Evolutionary conservation across 2,797 vertebrate species (phyloP).

Genomic region (Sebastiscus albofasciatus): DNA sequence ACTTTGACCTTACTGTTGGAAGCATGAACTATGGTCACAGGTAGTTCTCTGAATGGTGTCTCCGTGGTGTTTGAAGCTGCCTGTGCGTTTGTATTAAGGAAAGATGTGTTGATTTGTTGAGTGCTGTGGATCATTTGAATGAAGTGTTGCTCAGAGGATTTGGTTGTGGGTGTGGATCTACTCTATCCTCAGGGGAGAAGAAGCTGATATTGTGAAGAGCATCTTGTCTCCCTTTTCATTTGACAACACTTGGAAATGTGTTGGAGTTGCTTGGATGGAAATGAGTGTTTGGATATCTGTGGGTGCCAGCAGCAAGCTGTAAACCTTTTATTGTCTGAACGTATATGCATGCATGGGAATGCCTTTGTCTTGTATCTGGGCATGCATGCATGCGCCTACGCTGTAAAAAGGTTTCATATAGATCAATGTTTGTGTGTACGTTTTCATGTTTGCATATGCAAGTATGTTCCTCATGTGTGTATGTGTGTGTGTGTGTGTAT

Average conservation of each 20-base stretch:
- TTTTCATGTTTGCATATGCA: neutral
- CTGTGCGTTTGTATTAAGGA: neutral
- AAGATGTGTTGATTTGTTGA: neutral
- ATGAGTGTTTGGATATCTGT: neutral
- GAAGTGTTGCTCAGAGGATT: neutral
- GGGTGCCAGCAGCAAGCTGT: slow-evolving; percentile 2
- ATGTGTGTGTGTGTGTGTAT: slow-evolving; percentile 3
- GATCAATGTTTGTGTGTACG: neutral
- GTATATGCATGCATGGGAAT: neutral
- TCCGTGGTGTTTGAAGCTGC: slow-evolving; percentile 7
- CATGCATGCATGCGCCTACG: neutral
- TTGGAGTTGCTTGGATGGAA: slow-evolving; percentile 23
- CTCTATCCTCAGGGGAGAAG: neutral
- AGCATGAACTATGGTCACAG: neutral
- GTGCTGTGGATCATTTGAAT: neutral
- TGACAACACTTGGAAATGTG: slow-evolving; percentile 25
- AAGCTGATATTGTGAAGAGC: neutral
- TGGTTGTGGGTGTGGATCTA: neutral
- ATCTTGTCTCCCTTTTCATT: slow-evolving; percentile 16
- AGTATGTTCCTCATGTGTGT: neutral
- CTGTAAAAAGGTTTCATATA: neutral
- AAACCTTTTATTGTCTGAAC: slow-evolving; percentile 10
- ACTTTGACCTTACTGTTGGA: neutral
- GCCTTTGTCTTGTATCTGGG: neutral
- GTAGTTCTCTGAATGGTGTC: neutral